Base-by-base conservation (phyloP, 2,113 vertebrate genomes). In the Electrona antarctica region DNA sequence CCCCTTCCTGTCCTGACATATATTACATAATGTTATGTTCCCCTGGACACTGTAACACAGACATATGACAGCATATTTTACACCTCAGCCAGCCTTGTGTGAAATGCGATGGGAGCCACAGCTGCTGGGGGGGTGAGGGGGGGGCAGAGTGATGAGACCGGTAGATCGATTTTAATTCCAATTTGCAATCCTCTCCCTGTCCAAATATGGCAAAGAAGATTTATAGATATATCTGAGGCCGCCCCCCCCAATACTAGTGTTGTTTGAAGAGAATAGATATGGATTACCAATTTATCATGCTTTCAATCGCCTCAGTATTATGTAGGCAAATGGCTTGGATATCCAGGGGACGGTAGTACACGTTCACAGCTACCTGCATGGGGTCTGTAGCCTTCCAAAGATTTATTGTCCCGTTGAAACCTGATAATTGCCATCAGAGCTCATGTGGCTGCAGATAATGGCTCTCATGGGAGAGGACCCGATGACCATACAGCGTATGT, bases 141-240 rank as follows among this genome's bases (percentile, higher is more conserved):
- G 47, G 41, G 61, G 8, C 67, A 74, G 33, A 41, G 33, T 41
- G 33, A 41, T 41, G 33, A 63, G 8, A 56, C 6, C 0, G 5
- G n/a, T 3, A 64, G 6, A 85, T 83, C 74, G 41, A 88, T 84
- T 80, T 77, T 60, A 80, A 85, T 87, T 83, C 76, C 66, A 28
- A 10, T 46, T 69, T 7, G 7, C 74, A 62, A 62, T 68, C n/a
- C 33, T 61, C 52, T 78, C 14, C 55, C 71, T 77, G 75, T 82
- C 78, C 41, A 64, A 69, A 58, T 28, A 1, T 21, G 7, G 55
- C 2, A 61, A 77, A 51, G 65, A 63, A 71, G 77, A 87, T 28
- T 4, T 65, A 69, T 45, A 50, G 7, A 56, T 29, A 14, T 45
- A 45, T 33, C 15, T 13, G 51, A 54, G 1, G 58, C 15, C 9